These are phyloP conservation scores for Hypena proboscidalis DNA, from an alignment of 2,888 invertebrate species.

Conservation along the genomic window DNA sequence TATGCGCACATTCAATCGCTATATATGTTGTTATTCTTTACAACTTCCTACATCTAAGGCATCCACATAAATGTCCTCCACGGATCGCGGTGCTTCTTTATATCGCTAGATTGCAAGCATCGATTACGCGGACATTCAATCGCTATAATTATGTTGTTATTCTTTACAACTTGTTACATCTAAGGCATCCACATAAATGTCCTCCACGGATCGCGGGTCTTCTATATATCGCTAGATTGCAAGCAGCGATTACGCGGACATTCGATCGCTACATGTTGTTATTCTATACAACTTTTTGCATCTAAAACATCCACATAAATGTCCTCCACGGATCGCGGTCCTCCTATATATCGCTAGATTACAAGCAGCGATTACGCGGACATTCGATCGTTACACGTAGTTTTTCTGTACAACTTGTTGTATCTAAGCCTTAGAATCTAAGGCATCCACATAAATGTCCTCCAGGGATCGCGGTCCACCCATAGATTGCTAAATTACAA, in stretches of 20 bases:
- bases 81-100: too few species aligned
- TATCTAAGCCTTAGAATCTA: too few species aligned
- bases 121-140: too few species aligned
- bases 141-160: too few species aligned
- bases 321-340: not conserved
- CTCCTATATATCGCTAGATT: conserved; percentile 2
- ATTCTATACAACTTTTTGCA: too few species aligned
- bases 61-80: too few species aligned
- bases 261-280: conserved; percentile 9
- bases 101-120: too few species aligned
- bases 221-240: conserved; percentile 5
- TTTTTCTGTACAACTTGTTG: conserved; percentile 1
- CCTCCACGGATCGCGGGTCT: not conserved
- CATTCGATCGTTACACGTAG: conserved; percentile 7
- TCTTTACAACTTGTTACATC: too few species aligned
- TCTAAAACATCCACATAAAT: not conserved
- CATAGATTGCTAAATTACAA: conserved; percentile 6
- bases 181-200: not conserved
- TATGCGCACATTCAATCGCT: too few species aligned
- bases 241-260: conserved; percentile 3
- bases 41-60: too few species aligned
- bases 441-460: not conserved
- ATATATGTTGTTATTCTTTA: too few species aligned
- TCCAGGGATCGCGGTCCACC: not conserved
- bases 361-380: conserved; percentile 4